Conservation (phyloP, 2,797 vertebrate genomes). For the Chaetodon trifasciatus region DNA sequence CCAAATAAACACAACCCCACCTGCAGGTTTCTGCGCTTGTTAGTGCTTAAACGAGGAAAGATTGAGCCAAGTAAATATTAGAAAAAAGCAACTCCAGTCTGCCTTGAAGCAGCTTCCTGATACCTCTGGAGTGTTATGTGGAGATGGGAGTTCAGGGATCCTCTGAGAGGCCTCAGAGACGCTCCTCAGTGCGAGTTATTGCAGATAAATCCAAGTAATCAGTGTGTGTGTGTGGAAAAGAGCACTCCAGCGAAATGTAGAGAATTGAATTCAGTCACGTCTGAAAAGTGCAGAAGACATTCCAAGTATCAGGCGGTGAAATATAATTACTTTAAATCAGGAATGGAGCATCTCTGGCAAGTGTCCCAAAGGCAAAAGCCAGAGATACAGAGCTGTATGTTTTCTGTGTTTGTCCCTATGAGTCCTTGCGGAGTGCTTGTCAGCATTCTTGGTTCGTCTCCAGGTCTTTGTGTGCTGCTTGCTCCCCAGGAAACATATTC, state of each 20-base stretch:
- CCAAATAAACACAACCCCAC: not conserved
- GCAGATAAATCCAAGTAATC: constrained; percentile 70
- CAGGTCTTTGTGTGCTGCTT: constrained; percentile 59
- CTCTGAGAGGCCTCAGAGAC: constrained; percentile 24
- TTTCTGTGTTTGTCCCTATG: constrained; percentile 44
- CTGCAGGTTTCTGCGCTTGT: constrained; percentile 14
- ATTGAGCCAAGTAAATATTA: constrained; percentile 36
- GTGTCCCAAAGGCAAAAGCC: constrained; percentile 39
- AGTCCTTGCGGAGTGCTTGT: constrained; percentile 63
- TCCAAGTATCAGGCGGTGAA: constrained; percentile 41
- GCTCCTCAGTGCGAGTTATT: constrained; percentile 57
- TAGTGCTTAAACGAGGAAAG: constrained; percentile 20
- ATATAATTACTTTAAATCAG: constrained; percentile 61
- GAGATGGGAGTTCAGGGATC: constrained; percentile 41
- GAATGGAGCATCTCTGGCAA: constrained; percentile 24
- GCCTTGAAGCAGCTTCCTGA: constrained; percentile 28
- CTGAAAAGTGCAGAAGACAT: constrained; percentile 20
- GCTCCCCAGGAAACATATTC: constrained; percentile 59
- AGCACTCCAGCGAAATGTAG: constrained; percentile 39
- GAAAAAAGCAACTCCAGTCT: constrained; percentile 24
- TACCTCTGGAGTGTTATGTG: constrained; percentile 48
- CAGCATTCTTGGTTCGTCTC: constrained; percentile 69
- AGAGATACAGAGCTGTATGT: constrained; percentile 32
- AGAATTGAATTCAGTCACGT: constrained; percentile 50
- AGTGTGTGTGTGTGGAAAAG: constrained; percentile 12